A percentile compares a stretch with the other conserved stretches of the same genome.
Conservation (phyloP, 2,113 vertebrate genomes). For the Larimichthys polyactis region DNA sequence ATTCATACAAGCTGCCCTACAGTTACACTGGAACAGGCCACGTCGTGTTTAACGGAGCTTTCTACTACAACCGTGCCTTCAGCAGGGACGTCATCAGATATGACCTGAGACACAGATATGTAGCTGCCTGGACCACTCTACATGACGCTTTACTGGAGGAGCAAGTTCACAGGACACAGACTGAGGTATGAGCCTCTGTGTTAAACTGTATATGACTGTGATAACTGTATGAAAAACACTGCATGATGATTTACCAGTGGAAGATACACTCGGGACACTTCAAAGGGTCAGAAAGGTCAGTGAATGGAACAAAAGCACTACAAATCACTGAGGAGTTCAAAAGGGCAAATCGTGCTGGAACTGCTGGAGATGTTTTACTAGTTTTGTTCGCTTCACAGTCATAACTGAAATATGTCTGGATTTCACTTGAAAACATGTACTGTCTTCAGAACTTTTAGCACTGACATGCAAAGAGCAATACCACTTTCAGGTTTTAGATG, state of each 20-base stretch:
- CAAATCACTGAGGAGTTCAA: constrained; percentile 43
- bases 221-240: neutral
- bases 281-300: constrained; percentile 19
- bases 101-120: constrained; percentile 89
- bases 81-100: constrained; percentile 95
- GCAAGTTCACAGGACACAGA: constrained; percentile 62
- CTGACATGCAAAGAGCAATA: too few relatives aligned
- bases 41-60: constrained; percentile 90
- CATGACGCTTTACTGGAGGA: constrained; percentile 92
- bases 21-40: constrained; percentile 96
- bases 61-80: constrained; percentile 97
- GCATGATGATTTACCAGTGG: constrained; percentile 2
- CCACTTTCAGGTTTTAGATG: too few relatives aligned
- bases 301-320: constrained; percentile 17
- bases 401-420: neutral
- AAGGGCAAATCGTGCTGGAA: constrained; percentile 5
- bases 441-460: too few relatives aligned
- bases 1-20: constrained; percentile 95
- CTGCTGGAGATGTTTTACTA: neutral
- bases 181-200: constrained; percentile 60
- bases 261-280: constrained; percentile 11
- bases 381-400: neutral
- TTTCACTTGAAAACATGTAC: neutral
- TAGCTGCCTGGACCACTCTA: constrained; percentile 94
- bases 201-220: neutral